A percentile compares a stretch with the other conserved stretches of the same genome.
phyloP scores from a whole-genome alignment of 2,797 vertebrate genomes.

The Antennarius maculatus region DNA sequence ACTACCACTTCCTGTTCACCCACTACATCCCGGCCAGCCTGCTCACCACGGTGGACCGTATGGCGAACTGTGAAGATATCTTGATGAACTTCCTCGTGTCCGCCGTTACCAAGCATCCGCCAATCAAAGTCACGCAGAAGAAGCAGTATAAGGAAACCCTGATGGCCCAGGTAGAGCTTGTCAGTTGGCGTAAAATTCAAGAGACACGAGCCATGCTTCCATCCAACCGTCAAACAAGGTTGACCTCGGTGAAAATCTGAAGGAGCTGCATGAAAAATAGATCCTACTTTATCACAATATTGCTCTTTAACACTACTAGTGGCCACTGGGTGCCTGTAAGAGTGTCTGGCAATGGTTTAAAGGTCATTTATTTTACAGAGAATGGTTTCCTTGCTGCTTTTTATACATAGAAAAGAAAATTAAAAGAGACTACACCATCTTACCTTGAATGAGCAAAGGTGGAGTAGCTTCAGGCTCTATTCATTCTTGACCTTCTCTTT shows the following conservation, averaged over 20 bases:
- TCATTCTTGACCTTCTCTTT: conserved; percentile 50
- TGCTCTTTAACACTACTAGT: background rate
- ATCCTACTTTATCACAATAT: too few relatives aligned
- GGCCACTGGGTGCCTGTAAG: background rate
- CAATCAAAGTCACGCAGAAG: conserved; percentile 91
- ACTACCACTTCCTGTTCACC: conserved; percentile 91
- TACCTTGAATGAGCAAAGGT: conserved; percentile 13
- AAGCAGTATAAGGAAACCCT: conserved; percentile 85
- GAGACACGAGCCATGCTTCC: too few relatives aligned
- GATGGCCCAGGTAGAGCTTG: conserved; percentile 76
- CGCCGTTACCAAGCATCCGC: conserved; percentile 88
- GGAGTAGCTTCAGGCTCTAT: conserved; percentile 21
- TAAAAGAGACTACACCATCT: conserved; percentile 2
- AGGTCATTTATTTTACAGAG: background rate
- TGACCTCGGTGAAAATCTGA: too few relatives aligned
- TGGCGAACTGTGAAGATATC: conserved; percentile 88
- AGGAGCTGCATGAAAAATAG: too few relatives aligned
- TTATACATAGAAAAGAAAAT: background rate
- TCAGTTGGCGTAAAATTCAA: background rate
- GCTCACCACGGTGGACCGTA: conserved; percentile 81
- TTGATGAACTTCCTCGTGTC: conserved; percentile 93
- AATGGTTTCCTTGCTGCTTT: background rate
- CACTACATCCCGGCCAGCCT: conserved; percentile 82
- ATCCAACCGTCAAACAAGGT: too few relatives aligned
- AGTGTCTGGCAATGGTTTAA: conserved; percentile 1